A percentile compares a stretch with the other conserved stretches of the same genome.
Evolutionary conservation across 2,113 vertebrate species (phyloP).

Genomic region (Mesocricetus auratus): DNA sequence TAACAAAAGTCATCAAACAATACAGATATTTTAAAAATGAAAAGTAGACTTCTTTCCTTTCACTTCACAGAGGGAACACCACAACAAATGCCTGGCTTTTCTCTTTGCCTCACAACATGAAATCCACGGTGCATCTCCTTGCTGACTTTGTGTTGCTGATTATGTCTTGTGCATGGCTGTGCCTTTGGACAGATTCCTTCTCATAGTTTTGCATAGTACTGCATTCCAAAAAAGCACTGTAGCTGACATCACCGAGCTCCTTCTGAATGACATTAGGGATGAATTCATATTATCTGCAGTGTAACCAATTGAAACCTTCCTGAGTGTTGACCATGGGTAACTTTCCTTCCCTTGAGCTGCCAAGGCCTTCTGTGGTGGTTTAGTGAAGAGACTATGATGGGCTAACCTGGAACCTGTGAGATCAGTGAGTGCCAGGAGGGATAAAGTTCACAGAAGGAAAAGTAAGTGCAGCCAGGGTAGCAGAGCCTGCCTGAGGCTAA

Average conservation of each 20-base stretch:
- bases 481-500: background rate
- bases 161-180: background rate
- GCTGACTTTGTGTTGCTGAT: background rate
- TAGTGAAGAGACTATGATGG: background rate
- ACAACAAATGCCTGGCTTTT: background rate
- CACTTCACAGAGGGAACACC: background rate
- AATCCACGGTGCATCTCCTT: background rate
- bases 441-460: background rate
- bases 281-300: background rate
- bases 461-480: background rate
- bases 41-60: background rate
- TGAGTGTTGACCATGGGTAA: background rate
- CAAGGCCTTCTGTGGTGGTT: background rate
- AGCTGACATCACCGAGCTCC: background rate
- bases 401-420: background rate
- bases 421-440: accelerated
- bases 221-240: background rate
- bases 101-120: background rate
- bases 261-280: background rate
- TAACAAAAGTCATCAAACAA: background rate
- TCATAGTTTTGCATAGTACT: background rate
- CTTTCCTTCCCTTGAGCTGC: background rate
- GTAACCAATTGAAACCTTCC: background rate
- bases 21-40: background rate
- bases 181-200: background rate